These are phyloP conservation scores for Meiosimyza decipiens DNA, from an alignment of 2,888 invertebrate genomes.

Conservation along the genomic window DNA sequence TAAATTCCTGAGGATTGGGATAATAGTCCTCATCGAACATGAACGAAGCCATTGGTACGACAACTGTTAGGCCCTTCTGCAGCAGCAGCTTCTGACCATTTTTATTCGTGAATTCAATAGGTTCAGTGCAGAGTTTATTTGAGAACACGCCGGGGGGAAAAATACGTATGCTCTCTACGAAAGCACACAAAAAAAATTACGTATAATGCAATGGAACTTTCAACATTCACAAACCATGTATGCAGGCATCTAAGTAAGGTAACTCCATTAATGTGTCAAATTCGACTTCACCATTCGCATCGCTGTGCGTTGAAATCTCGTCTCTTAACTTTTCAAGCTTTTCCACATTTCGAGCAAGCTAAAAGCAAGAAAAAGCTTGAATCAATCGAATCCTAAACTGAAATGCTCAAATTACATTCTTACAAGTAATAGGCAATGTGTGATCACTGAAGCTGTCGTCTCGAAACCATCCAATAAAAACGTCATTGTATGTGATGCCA, in stretches of 20 bases:
- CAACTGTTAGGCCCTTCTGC: constrained; percentile 48
- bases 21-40: constrained; percentile 57
- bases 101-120: constrained; percentile 50
- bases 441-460: constrained; percentile 57
- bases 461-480: constrained; percentile 65
- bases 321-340: constrained; percentile 54
- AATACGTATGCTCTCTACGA: constrained; percentile 56
- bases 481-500: constrained; percentile 60
- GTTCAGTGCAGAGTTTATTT: constrained; percentile 57
- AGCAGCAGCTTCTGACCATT: constrained; percentile 52
- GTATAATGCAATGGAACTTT: no score
- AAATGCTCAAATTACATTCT: background rate
- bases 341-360: constrained; percentile 52
- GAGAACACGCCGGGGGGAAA: constrained; percentile 53
- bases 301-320: constrained; percentile 50
- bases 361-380: background rate
- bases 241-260: constrained; percentile 60
- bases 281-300: constrained; percentile 46
- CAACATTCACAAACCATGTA: constrained; percentile 54
- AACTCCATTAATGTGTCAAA: constrained; percentile 59
- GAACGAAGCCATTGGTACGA: constrained; percentile 54
- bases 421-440: constrained; percentile 55
- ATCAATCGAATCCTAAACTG: background rate
- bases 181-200: background rate
- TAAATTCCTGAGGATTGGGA: constrained; percentile 53